Conservation (phyloP, 1,140 invertebrate genomes). For the Aphis gossypii region DNA sequence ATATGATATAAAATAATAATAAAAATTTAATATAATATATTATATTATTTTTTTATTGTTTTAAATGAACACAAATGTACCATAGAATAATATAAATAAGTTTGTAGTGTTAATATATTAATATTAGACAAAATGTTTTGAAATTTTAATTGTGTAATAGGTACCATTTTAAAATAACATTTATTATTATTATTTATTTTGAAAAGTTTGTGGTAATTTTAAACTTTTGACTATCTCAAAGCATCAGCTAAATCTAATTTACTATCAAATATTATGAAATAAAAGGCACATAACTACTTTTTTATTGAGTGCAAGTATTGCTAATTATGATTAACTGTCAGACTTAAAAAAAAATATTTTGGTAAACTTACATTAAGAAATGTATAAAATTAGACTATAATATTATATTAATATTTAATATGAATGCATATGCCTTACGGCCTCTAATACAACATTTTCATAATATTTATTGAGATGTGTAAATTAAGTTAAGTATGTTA, state of each 20-base stretch:
- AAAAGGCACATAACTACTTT: not conserved
- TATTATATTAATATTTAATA: not conserved
- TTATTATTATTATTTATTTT: not conserved
- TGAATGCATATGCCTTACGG: no score
- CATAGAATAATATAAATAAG: no score
- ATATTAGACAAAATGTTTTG: no score
- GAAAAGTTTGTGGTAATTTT: not conserved
- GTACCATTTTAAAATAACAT: no score
- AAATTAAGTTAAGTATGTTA: not conserved
- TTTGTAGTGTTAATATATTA: no score
- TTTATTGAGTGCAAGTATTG: not conserved
- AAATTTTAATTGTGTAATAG: no score
- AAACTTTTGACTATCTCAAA: not conserved
- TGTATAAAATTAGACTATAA: not conserved
- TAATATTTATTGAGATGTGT: not conserved
- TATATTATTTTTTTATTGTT: no score
- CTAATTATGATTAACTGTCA: not conserved
- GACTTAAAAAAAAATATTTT: not conserved
- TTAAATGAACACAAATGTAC: no score
- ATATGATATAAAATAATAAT: no score
- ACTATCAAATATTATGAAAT: not conserved
- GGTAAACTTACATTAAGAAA: not conserved
- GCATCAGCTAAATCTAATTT: not conserved
- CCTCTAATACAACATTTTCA: not conserved
- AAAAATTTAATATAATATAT: no score